Conservation (phyloP, 2,113 vertebrate genomes). For the Nansenia antarctica region DNA sequence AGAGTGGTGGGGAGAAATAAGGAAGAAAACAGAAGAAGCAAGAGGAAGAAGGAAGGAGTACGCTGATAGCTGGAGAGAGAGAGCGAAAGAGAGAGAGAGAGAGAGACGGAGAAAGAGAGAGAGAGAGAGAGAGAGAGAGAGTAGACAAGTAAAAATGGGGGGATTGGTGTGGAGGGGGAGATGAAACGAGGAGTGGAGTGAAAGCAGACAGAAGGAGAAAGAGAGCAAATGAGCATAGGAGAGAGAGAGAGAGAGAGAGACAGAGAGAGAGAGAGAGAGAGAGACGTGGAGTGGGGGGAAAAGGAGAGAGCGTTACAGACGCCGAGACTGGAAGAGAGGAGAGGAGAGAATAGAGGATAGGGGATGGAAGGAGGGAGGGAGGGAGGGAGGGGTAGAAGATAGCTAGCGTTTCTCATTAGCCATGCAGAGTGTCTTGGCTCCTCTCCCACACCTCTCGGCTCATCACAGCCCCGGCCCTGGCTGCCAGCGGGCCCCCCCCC, state of each 20-base stretch:
- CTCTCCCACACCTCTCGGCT: conserved; percentile 94
- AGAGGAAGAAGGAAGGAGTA: conserved; percentile 15
- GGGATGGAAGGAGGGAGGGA: conserved; percentile 11
- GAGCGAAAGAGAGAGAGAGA: conserved; percentile 12
- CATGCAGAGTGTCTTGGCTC: conserved; percentile 92
- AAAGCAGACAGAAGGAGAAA: neutral
- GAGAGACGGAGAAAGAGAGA: conserved; percentile 12
- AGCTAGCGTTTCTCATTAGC: conserved; percentile 81
- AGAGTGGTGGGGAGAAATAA: neutral
- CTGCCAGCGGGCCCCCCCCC: conserved; percentile 88
- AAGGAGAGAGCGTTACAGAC: neutral
- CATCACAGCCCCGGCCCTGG: conserved; percentile 91
- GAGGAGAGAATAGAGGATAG: conserved; percentile 24
- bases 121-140: neutral
- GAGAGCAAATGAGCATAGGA: neutral
- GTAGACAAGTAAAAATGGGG: neutral
- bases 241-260: neutral
- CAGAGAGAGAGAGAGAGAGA: neutral
- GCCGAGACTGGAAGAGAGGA: conserved; percentile 16
- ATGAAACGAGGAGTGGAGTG: neutral
- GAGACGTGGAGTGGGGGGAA: neutral
- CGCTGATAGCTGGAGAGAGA: conserved; percentile 2
- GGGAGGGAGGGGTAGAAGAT: conserved; percentile 23
- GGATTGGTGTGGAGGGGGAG: neutral
- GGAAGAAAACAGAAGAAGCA: neutral